Base-by-base conservation (phyloP, 1,140 invertebrate genomes). In the Musca vetustissima region DNA sequence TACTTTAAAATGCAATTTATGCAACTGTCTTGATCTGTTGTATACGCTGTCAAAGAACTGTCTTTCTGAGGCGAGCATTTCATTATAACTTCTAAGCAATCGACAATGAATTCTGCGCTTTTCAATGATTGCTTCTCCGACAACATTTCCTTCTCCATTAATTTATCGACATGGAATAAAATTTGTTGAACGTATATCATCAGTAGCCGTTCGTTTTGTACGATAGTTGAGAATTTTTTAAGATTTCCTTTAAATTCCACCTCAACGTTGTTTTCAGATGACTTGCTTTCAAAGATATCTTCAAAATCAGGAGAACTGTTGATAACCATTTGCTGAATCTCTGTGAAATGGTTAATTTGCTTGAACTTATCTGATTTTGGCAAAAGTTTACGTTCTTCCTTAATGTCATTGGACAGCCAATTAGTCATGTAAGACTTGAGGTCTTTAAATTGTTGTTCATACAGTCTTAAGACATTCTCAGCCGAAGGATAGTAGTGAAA, bases 401-500 rank as follows among this genome's bases (percentile, higher is more conserved):
- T 15, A 47, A 43, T 0, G 19, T 61, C 28, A 14, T 17, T 25
- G 19, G 19, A 13, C 22, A 74, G 53, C 76, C 76, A 76, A 3
- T 59, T 75, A 8, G 67, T 9, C 77, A 82, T 79, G 48, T 82
- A 82, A 0, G 36, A 13, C 0, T 43, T 52, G 28, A 75, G 59
- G 32, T 24, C 21, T 1, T 67, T n/a, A 17, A 79, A 65, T 11
- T 76, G 64, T 0, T 32, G 28, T 0, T 49, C 52, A 50, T 81
- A 81, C 6, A 81, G 15, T 6, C 73, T 61, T 22, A 70, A 32
- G n/a, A 78, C 77, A 17, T 74, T 68, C n/a, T 75, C 71, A 8
- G 80, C 75, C 19, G 71, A 73, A 19, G 71, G 77, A 52, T 78
- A 75, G 32, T 80, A 82, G 25, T 82, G 78, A n/a, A 72, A 79